phyloP scores from a whole-genome alignment of 2,113 vertebrate genomes.

The Phylloscopus whistleri region DNA sequence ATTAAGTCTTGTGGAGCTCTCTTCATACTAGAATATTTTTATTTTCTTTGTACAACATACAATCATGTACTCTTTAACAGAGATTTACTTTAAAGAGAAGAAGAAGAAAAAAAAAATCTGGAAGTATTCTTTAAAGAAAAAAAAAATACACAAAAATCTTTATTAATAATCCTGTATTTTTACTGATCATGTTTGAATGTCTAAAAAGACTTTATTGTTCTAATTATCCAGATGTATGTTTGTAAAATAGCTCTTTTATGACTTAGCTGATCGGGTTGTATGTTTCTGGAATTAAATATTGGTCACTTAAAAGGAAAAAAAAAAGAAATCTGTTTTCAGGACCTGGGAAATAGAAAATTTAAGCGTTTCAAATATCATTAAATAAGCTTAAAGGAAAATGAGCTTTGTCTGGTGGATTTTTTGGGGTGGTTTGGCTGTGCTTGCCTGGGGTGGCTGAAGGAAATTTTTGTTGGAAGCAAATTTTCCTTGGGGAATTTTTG shows the following conservation, averaged over 20 bases:
- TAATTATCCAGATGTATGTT: conserved; percentile 87
- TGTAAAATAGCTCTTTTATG: conserved; percentile 87
- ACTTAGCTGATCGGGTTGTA: conserved; percentile 83
- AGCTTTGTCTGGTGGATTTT: conserved; percentile 55
- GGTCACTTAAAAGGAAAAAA: conserved; percentile 74
- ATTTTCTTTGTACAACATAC: conserved; percentile 79
- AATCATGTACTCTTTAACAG: conserved; percentile 88
- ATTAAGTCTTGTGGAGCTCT: conserved; percentile 64
- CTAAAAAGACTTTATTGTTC: conserved; percentile 87
- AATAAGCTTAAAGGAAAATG: conserved; percentile 81
- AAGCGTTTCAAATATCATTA: conserved; percentile 81
- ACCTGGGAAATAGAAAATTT: conserved; percentile 76
- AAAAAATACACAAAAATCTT: conserved; percentile 71
- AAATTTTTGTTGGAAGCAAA: not conserved
- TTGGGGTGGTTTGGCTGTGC: not conserved
- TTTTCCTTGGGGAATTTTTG: not conserved
- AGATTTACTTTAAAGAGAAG: conserved; percentile 81
- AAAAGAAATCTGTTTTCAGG: conserved; percentile 74
- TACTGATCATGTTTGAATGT: conserved; percentile 88
- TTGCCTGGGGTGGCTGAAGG: not conserved
- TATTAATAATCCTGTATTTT: conserved; percentile 89
- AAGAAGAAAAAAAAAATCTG: conserved; percentile 74
- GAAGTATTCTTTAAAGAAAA: conserved; percentile 77
- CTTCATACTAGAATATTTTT: conserved; percentile 73
- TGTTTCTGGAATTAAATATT: conserved; percentile 86